A percentile compares a stretch with the other conserved stretches of the same genome.
Evolutionary conservation across 92 coral and sea anemone genomes (phyloP).

Genomic region (Anthopleura xanthogrammica): DNA sequence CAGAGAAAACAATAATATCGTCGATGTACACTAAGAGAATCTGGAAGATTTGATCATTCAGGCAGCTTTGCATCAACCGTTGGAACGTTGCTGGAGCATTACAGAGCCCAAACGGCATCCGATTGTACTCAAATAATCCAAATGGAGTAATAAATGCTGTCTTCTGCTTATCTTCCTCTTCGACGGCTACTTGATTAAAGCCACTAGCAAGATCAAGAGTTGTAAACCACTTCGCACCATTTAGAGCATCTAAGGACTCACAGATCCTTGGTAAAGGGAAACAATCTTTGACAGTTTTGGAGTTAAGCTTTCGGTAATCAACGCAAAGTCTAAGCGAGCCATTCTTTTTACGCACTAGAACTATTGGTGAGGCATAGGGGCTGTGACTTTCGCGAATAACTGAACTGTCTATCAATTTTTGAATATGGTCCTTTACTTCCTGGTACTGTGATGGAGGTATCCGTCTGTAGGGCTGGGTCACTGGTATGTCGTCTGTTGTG

Average conservation of each 20-base stretch:
- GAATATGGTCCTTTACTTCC: constrained; percentile 44
- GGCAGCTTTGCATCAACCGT: constrained; percentile 36
- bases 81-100: constrained; percentile 40
- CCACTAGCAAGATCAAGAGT: neutral
- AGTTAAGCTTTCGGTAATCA: constrained; percentile 19
- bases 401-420: constrained; percentile 20
- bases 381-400: constrained; percentile 45
- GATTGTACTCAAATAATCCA: neutral
- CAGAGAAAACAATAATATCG: neutral
- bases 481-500: constrained; percentile 40
- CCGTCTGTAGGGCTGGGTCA: constrained; percentile 26
- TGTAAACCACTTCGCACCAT: constrained; percentile 25
- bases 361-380: constrained; percentile 39
- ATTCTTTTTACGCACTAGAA: constrained; percentile 34
- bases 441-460: constrained; percentile 37
- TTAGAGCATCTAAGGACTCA: constrained; percentile 37
- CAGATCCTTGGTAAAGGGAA: constrained; percentile 38
- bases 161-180: neutral
- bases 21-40: constrained; percentile 36
- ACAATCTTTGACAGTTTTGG: constrained; percentile 25
- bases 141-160: neutral
- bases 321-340: constrained; percentile 37
- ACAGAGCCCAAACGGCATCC: constrained; percentile 37
- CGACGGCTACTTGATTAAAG: neutral
- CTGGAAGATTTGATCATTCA: constrained; percentile 34